These are phyloP conservation scores for Tragulus kanchil DNA, from an alignment of 2,113 vertebrate species.

Conservation along the genomic window DNA sequence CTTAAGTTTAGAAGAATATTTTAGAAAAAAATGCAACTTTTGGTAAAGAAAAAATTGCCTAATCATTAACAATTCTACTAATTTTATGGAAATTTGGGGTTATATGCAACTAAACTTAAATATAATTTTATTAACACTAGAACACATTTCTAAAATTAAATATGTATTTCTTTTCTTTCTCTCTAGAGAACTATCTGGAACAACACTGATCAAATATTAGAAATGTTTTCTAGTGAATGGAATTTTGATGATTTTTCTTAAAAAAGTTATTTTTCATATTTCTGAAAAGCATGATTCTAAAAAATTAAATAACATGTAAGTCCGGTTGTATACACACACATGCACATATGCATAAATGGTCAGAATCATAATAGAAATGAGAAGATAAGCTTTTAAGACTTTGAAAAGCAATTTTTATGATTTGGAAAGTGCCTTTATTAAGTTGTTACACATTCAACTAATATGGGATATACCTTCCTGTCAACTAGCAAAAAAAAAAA, in stretches of 20 bases:
- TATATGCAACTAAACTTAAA: neutral
- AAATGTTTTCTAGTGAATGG: neutral
- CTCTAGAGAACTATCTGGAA: neutral
- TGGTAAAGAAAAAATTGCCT: neutral
- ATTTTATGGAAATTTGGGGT: neutral
- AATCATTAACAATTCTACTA: neutral
- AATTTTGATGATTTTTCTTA: neutral
- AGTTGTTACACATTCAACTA: neutral
- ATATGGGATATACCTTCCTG: neutral
- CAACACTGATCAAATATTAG: neutral
- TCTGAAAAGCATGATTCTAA: neutral
- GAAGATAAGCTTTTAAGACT: neutral
- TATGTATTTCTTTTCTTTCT: neutral
- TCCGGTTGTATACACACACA: neutral
- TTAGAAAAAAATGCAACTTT: neutral
- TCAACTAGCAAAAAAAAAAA: neutral
- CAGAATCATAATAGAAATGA: neutral
- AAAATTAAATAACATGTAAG: neutral
- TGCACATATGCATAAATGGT: neutral
- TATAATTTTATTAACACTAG: constrained; percentile 4
- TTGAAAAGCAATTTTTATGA: neutral
- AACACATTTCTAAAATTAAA: neutral
- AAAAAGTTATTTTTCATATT: neutral
- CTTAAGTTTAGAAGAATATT: neutral
- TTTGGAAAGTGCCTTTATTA: neutral